Base-by-base conservation (phyloP, 2,797 vertebrate genomes). In the Coregonus ussuriensis region DNA sequence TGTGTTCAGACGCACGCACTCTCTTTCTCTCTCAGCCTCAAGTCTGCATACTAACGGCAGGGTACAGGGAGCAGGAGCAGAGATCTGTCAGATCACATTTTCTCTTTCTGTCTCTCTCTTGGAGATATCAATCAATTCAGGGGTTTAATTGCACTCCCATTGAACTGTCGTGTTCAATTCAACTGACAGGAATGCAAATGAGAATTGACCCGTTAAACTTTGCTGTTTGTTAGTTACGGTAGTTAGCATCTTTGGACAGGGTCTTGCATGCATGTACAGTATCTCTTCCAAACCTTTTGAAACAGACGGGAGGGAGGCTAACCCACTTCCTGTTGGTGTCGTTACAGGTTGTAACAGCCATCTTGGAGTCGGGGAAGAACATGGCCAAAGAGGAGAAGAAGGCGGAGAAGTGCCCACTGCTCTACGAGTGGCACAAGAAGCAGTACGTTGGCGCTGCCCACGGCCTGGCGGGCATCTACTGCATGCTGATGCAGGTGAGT, bases 351-450 rank as follows among this genome's bases (percentile, higher is more conserved):
- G 95, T 96, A 82, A 91, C 87, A 0, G 94, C 94, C 79, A 96
- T 99, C 7, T 80, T 99, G 79, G 96, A 98, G 25, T 99, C 98
- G 0, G 98, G 98, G 15, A 98, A 97, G 82, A 95, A 86, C 71
- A 79, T 98, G 51, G 97, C 98, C 0, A 95, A 88, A 33, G 96
- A 97, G 77, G 96, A 98, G 83, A 95, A 96, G 85, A 98, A 98
- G 80, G 89, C 90, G 0, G 98, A 99, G 0, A 96, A 97, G 68
- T 99, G 97, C 52, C 98, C 98, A 0, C 93, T 99, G 66, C 80
- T 99, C 15, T 99, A 97, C n/a, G 97, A 98, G 80, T 99, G 98
- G 98, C 98, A 99, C 84, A 94, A 95, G 88, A 99, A 99, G 87
- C 97, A 98, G 68, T 99, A 99, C 0, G 90, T 99, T 0, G 98